A percentile compares a stretch with the other conserved stretches of the same genome.
phyloP scores from a whole-genome alignment of 2,888 invertebrate species.

The Eilema caniola region DNA sequence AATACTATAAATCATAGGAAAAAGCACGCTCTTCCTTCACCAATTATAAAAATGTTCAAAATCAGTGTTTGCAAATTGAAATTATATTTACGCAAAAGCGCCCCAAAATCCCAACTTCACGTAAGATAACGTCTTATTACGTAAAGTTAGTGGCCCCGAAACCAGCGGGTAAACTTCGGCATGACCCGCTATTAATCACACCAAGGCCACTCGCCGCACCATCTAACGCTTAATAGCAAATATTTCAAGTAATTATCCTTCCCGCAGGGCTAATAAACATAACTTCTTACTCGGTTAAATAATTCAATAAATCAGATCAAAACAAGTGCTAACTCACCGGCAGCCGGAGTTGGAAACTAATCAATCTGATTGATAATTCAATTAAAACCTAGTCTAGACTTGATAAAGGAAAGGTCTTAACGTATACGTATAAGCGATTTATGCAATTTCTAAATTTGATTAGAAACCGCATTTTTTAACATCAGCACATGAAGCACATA shows the following conservation, averaged over 20 bases:
- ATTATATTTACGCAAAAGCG: background rate
- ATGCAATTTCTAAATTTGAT: too few relatives aligned
- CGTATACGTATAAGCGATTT: background rate
- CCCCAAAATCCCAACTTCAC: background rate
- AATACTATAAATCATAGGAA: too few relatives aligned
- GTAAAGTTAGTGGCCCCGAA: background rate
- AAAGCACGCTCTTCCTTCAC: too few relatives aligned
- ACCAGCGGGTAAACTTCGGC: background rate
- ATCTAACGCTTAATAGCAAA: background rate
- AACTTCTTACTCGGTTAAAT: background rate
- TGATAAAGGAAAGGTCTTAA: slow-evolving; percentile 9
- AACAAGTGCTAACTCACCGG: slow-evolving; percentile 15
- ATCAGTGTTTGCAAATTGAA: background rate
- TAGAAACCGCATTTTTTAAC: too few relatives aligned
- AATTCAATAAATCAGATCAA: slow-evolving; percentile 12
- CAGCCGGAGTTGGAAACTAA: slow-evolving; percentile 26
- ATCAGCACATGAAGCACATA: too few relatives aligned
- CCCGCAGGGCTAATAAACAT: background rate
- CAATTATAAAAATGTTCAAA: background rate
- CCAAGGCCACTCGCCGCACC: background rate
- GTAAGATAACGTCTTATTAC: background rate
- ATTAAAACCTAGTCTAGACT: slow-evolving; percentile 29
- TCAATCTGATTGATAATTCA: slow-evolving; percentile 35
- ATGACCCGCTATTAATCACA: background rate
- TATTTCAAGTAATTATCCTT: background rate